Evolutionary conservation across 2,888 invertebrate genomes (phyloP), one percentile per base, ranked within the genome.

Genomic region (Drosophila rellima): DNA sequence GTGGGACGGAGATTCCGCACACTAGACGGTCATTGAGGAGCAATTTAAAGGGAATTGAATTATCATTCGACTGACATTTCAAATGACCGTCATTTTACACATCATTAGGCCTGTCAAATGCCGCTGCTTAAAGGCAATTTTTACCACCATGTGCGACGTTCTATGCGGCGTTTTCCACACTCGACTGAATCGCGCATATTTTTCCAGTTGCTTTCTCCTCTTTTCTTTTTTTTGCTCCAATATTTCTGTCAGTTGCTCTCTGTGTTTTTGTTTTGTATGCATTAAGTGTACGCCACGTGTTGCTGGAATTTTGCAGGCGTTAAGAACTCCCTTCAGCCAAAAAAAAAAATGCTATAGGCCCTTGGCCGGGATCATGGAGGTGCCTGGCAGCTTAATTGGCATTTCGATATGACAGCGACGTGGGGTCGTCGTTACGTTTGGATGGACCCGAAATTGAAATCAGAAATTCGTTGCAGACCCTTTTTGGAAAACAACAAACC

Each of bases 321-420:
- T 44, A 4, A 10, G 5, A 47, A 59, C 42, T 20, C 40, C 15
- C 48, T 31, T 17, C 13, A 6, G 26, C 26, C 17, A 13, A 11
- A 26, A n/a, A 54, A 31, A 20, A 13, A 15, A 40, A 47, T 45
- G n/a, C 10, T 52, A 13, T 3, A 45, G 23, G 59, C 55, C 45
- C 54, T 33, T 40, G 50, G 74, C 50, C 59, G 67, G 74, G 67
- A 67, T 83, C 67, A 57, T 66, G 61, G 83, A 80, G 80, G 69
- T 76, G 71, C 37, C 83, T 44, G 66, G 20, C 70, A 66, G 74
- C 77, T 74, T 88, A 85, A 85, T 85, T 85, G 85, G 74, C 88
- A 86, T 86, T 86, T 75, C 71, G 83, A 83, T 74, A 88, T 85
- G 85, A 80, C 86, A 76, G 82, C 61, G 42, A 60, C 15, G 45